Conservation (phyloP, 2,888 invertebrate genomes). For the Drosophila picticornis region DNA sequence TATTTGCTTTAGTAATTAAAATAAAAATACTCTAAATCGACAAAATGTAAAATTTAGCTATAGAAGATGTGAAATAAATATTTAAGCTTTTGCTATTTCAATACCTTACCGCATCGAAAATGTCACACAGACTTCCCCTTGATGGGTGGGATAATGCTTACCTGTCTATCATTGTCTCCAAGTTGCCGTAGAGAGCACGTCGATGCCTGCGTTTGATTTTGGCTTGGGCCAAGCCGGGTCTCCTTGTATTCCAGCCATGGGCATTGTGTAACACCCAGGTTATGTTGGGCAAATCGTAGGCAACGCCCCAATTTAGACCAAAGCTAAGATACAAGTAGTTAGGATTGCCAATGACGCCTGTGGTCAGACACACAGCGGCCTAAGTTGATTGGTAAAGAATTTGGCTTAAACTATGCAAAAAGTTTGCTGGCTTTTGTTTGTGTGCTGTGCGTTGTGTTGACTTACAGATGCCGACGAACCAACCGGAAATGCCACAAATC, state of each 20-base stretch:
- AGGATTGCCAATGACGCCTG: slow-evolving; percentile 87
- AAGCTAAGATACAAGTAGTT: slow-evolving; percentile 87
- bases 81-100: background rate
- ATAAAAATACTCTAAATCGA: background rate
- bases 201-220: slow-evolving; percentile 87
- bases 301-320: slow-evolving; percentile 90
- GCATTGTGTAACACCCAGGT: slow-evolving; percentile 86
- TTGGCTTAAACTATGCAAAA: slow-evolving; percentile 41
- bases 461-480: slow-evolving; percentile 87
- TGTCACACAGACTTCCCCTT: background rate
- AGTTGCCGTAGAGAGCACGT: slow-evolving; percentile 89
- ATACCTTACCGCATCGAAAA: background rate
- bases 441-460: slow-evolving; percentile 32
- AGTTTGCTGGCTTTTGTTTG: slow-evolving; percentile 11
- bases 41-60: background rate
- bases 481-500: slow-evolving; percentile 87
- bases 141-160: slow-evolving; percentile 82
- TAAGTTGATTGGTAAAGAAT: slow-evolving; percentile 47
- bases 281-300: slow-evolving; percentile 88
- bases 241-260: slow-evolving; percentile 70
- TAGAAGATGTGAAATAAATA: background rate
- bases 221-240: slow-evolving; percentile 41
- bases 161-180: slow-evolving; percentile 90
- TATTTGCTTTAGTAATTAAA: background rate
- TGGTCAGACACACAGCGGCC: slow-evolving; percentile 88